These are phyloP conservation scores for Nephrotoma flavescens DNA, from an alignment of 2,888 invertebrate species.

Conservation along the genomic window DNA sequence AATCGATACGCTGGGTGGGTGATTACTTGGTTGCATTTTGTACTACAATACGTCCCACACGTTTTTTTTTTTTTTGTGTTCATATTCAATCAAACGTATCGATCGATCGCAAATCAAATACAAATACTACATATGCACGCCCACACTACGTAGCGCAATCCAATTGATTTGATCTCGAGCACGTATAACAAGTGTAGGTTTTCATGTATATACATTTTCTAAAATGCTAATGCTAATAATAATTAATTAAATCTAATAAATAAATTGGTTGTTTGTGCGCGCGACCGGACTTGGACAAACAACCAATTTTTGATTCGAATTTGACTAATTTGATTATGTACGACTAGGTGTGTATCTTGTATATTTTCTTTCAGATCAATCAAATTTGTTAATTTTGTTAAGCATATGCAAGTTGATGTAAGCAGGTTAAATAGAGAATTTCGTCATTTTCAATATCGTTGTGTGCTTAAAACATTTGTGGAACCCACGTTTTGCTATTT, in stretches of 20 bases:
- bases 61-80: background rate
- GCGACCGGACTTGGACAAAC: background rate
- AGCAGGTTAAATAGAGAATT: too few relatives aligned
- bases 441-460: too few relatives aligned
- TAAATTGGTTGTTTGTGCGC: background rate
- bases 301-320: background rate
- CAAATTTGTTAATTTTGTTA: background rate
- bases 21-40: background rate
- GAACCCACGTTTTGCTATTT: too few relatives aligned
- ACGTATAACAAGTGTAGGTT: background rate
- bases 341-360: background rate
- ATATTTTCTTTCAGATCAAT: background rate
- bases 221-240: background rate
- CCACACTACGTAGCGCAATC: background rate
- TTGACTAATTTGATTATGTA: background rate
- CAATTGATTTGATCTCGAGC: background rate
- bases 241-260: background rate
- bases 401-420: too few relatives aligned
- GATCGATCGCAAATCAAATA: background rate
- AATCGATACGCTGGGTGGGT: background rate
- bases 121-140: background rate
- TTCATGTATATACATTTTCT: background rate
- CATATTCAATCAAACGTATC: background rate
- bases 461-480: too few relatives aligned
- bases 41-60: background rate